Evolutionary conservation across 1,140 invertebrate species (phyloP).

Genomic region (Drosophila aff.): DNA sequence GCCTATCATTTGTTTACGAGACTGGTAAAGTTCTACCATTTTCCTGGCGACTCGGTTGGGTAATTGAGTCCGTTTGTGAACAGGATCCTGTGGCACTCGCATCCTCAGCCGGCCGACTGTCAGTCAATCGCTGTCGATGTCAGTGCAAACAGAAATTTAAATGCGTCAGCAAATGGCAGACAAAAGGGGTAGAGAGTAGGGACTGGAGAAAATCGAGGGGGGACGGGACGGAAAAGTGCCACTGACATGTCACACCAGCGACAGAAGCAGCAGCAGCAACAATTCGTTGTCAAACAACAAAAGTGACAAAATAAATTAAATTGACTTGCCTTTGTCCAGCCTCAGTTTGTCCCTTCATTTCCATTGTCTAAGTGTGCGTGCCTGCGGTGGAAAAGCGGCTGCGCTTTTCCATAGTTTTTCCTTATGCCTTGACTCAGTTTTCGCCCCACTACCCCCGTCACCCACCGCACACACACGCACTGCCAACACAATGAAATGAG

Average conservation of each 20-base stretch:
- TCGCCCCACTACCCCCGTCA: not conserved
- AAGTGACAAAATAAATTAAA: conserved; percentile 83
- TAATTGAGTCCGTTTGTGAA: conserved; percentile 44
- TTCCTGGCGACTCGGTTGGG: not conserved
- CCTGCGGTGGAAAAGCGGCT: conserved; percentile 48
- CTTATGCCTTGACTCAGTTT: conserved; percentile 16
- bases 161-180: conserved; percentile 74
- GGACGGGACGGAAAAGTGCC: conserved; percentile 3
- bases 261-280: conserved; percentile 32
- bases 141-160: conserved; percentile 74
- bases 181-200: conserved; percentile 29
- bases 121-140: conserved; percentile 62
- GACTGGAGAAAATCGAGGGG: not conserved
- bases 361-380: conserved; percentile 42
- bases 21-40: not conserved
- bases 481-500: conserved; percentile 58
- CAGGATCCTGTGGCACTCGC: conserved; percentile 23
- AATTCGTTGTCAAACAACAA: conserved; percentile 72
- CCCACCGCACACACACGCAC: conserved; percentile 5
- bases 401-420: conserved; percentile 67
- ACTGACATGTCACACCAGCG: conserved; percentile 42
- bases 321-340: conserved; percentile 62
- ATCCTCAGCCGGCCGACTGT: conserved; percentile 27
- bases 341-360: not conserved
- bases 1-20: not conserved